Percentiles rank a stretch among this genome's conserved stretches.
Evolutionary conservation across 1,140 invertebrate species (phyloP).

Genomic region (Saxidomus purpurata): DNA sequence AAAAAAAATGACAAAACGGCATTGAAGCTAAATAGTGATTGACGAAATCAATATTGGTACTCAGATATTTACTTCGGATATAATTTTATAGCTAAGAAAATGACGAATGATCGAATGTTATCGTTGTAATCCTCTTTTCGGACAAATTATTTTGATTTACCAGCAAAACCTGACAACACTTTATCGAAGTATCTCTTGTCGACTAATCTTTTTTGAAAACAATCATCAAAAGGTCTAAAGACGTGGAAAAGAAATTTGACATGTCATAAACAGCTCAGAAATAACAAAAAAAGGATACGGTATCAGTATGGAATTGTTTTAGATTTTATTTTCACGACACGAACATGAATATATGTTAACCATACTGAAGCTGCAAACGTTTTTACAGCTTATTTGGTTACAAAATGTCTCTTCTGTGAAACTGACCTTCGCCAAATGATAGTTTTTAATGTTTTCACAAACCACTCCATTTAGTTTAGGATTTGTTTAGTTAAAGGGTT

Average conservation of each 20-base stretch:
- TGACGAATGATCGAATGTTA: background rate
- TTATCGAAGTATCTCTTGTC: background rate
- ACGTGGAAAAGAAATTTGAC: background rate
- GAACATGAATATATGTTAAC: no score
- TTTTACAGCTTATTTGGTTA: no score
- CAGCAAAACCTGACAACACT: background rate
- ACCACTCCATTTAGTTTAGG: no score
- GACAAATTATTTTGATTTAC: background rate
- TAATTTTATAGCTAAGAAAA: background rate
- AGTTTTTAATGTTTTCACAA: no score
- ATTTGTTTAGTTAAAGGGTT: no score
- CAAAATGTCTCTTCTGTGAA: no score
- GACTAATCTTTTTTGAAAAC: background rate
- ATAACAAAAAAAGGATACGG: no score
- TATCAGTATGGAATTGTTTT: no score
- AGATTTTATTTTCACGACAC: no score
- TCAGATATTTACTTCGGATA: background rate
- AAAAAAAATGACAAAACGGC: no score
- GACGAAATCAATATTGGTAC: background rate
- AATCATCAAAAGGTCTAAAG: background rate
- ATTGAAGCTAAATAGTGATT: background rate
- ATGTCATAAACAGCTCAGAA: background rate
- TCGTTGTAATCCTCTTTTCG: background rate
- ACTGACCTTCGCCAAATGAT: no score
- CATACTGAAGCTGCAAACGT: no score